These are phyloP conservation scores for Autographa gamma DNA, from an alignment of 2,888 invertebrate genomes.

Conservation along the genomic window DNA sequence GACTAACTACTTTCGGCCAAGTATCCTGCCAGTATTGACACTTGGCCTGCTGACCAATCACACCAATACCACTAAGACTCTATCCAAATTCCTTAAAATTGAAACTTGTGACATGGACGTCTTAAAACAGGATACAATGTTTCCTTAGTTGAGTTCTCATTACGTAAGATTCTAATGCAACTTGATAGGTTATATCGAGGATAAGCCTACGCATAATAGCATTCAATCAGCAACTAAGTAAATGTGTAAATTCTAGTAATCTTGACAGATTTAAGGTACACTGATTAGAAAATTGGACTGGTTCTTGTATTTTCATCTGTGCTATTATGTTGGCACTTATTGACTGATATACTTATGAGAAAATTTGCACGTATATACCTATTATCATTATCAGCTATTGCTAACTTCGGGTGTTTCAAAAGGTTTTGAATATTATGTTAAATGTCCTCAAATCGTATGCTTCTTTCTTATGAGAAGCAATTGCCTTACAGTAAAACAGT, in stretches of 20 bases:
- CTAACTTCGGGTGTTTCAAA: too few relatives aligned
- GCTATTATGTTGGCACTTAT: background rate
- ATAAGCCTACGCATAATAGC: background rate
- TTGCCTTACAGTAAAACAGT: background rate
- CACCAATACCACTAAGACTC: too few relatives aligned
- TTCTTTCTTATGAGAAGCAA: too few relatives aligned
- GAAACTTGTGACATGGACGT: background rate
- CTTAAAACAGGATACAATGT: background rate
- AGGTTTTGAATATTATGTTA: too few relatives aligned
- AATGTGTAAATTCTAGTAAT: background rate
- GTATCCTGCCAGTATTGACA: too few relatives aligned
- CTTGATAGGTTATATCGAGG: constrained; percentile 1
- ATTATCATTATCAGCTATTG: too few relatives aligned
- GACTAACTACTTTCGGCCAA: too few relatives aligned
- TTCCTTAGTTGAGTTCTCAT: background rate
- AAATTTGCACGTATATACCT: too few relatives aligned
- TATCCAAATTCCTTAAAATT: too few relatives aligned
- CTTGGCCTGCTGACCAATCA: too few relatives aligned
- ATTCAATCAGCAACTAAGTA: background rate
- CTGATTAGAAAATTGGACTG: background rate
- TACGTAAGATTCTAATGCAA: background rate
- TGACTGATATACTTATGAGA: background rate
- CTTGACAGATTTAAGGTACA: too few relatives aligned
- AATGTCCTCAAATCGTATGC: too few relatives aligned
- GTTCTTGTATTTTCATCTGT: background rate